phyloP scores from a whole-genome alignment of 2,797 vertebrate genomes.

The Pseudopleuronectes americanus region DNA sequence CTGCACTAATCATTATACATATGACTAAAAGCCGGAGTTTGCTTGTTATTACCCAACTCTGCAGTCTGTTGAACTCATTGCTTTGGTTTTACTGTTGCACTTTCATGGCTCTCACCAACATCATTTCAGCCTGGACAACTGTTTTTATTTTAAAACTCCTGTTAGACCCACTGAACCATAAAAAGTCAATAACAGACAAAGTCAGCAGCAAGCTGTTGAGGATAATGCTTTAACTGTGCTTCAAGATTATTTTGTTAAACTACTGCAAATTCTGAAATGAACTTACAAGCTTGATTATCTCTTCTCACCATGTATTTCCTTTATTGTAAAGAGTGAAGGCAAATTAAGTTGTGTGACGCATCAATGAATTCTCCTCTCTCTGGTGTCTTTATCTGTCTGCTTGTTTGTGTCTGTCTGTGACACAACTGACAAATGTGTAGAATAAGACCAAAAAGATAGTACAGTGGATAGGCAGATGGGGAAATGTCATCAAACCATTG shows the following conservation, averaged over 20 bases:
- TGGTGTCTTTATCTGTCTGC: too few relatives aligned
- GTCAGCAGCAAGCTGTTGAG: background rate
- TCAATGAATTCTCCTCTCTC: background rate
- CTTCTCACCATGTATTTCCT: background rate
- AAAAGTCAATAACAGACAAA: background rate
- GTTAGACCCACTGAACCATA: constrained; percentile 6
- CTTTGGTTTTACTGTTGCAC: background rate
- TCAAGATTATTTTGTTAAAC: background rate
- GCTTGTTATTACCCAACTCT: too few relatives aligned
- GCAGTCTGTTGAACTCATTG: too few relatives aligned
- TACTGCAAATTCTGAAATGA: background rate
- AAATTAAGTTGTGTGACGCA: background rate
- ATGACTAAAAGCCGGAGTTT: too few relatives aligned
- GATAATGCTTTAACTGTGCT: background rate
- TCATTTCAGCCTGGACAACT: background rate
- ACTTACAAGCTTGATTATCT: background rate
- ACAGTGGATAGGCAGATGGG: too few relatives aligned
- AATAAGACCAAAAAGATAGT: too few relatives aligned
- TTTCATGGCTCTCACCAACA: background rate
- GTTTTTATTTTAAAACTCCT: background rate
- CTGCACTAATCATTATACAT: too few relatives aligned
- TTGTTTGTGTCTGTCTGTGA: too few relatives aligned
- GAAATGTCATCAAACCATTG: too few relatives aligned
- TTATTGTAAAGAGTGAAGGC: background rate
- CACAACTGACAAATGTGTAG: too few relatives aligned